Percentiles rank a stretch among this genome's conserved stretches.
Evolutionary conservation across 2,113 vertebrate species (phyloP).

Genomic region (Sterna hirundo): DNA sequence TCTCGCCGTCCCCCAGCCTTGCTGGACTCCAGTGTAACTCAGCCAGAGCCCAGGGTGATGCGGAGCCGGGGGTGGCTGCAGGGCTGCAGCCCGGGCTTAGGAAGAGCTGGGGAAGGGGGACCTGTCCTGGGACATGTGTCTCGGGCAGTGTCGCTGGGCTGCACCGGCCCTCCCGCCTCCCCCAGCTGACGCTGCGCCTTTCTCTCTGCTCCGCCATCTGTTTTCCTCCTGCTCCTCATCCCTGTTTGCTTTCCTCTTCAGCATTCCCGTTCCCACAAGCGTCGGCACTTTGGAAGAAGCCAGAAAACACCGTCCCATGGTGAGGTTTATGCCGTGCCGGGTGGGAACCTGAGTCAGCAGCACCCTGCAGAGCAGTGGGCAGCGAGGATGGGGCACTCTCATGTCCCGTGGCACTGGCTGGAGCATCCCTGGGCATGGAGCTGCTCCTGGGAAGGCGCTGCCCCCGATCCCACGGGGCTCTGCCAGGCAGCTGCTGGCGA

Average conservation of each 20-base stretch:
- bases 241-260: slow-evolving; percentile 49
- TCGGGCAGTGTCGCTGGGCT: accelerated
- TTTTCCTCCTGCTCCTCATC: neutral
- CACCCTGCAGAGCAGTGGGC: neutral
- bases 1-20: neutral
- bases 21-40: neutral
- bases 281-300: slow-evolving; percentile 44
- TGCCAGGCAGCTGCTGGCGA: accelerated
- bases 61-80: neutral
- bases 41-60: neutral
- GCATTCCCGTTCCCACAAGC: slow-evolving; percentile 7
- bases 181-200: neutral
- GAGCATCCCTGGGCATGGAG: accelerated
- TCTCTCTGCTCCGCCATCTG: neutral
- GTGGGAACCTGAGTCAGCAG: slow-evolving; percentile 47
- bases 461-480: accelerated
- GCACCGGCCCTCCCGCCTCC: neutral
- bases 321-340: neutral
- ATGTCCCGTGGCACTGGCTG: accelerated
- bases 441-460: neutral
- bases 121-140: neutral
- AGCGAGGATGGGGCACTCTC: neutral
- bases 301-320: slow-evolving; percentile 21
- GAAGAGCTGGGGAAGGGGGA: neutral
- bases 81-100: no score